phyloP scores from a whole-genome alignment of 2,797 vertebrate species.

The Peromyscus attwateri region DNA sequence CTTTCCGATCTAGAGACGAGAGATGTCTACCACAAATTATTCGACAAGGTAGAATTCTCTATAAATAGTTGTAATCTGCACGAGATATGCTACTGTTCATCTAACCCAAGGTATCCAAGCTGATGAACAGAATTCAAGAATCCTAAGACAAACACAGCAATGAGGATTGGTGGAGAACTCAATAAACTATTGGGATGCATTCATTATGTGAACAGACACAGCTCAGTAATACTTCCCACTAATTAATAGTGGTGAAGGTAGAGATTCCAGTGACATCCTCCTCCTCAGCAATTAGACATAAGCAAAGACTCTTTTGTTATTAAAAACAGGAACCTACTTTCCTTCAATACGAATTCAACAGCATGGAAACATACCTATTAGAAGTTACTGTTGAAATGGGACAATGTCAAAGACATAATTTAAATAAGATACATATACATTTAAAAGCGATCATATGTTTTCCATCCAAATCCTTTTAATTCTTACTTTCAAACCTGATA shows the following conservation, averaged over 20 bases:
- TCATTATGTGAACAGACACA: background rate
- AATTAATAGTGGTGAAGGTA: background rate
- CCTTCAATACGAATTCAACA: constrained; percentile 9
- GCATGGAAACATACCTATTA: background rate
- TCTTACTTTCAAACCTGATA: background rate
- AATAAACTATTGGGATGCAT: background rate
- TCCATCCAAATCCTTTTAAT: constrained; percentile 8
- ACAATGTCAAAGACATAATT: background rate
- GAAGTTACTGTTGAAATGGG: background rate
- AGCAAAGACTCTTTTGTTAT: background rate
- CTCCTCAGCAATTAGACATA: constrained; percentile 2
- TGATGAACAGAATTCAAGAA: constrained; percentile 9
- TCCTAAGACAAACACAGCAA: constrained; percentile 20
- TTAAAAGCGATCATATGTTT: background rate
- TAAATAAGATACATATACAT: background rate
- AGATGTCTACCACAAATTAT: constrained; percentile 62
- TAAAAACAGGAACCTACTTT: constrained; percentile 16
- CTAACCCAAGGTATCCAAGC: constrained; percentile 19
- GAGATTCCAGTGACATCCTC: background rate
- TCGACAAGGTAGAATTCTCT: constrained; percentile 57
- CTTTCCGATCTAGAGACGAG: constrained; percentile 71
- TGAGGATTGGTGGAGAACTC: constrained; percentile 30
- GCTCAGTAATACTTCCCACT: background rate
- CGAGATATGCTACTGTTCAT: constrained; percentile 41
- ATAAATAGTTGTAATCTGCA: constrained; percentile 30